phyloP scores from a whole-genome alignment of 2,888 invertebrate species.

The Lepidonotus clava region DNA sequence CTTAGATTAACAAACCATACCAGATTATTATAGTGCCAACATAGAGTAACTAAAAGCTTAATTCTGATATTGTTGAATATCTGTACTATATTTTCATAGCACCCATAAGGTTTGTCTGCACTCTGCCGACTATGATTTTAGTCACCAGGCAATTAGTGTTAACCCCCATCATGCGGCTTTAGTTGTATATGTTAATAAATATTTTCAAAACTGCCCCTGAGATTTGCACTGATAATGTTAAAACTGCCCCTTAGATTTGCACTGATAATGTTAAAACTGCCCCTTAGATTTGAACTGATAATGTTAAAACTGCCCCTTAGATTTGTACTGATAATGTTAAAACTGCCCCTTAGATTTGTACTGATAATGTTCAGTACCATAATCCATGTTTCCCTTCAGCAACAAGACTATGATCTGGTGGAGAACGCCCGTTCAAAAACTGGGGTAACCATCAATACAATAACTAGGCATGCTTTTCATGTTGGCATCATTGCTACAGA shows the following conservation, averaged over 20 bases:
- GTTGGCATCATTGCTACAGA: background rate
- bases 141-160: background rate
- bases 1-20: no score
- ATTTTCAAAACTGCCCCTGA: background rate
- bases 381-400: no score
- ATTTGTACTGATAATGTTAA: background rate
- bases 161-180: background rate
- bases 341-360: background rate
- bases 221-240: no score
- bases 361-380: background rate
- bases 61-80: no score
- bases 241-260: no score
- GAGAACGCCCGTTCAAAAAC: background rate
- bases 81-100: no score
- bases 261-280: no score
- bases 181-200: background rate
- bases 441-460: conserved; percentile 13
- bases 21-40: no score
- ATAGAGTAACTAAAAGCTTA: no score
- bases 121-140: no score
- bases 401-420: conserved; percentile 50
- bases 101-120: no score
- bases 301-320: background rate
- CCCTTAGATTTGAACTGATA: no score
- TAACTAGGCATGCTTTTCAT: conserved; percentile 10